Evolutionary conservation across 1,140 invertebrate genomes (phyloP).

Genomic region (Tetramorium simillimum): DNA sequence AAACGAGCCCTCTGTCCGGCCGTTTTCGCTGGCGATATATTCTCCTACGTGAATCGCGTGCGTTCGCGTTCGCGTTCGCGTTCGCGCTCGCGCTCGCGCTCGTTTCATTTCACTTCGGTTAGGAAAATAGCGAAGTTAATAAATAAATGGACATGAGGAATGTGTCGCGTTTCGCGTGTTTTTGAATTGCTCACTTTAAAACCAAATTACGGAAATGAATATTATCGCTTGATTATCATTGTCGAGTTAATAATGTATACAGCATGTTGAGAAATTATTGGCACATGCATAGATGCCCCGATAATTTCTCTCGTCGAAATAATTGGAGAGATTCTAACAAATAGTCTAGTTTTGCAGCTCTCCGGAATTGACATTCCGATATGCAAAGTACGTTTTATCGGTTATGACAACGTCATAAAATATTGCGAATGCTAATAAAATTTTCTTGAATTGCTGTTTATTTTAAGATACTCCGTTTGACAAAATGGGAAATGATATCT

Average conservation of each 20-base stretch:
- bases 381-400: background rate
- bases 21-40: slow-evolving; percentile 12
- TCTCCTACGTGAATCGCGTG: background rate
- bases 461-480: background rate
- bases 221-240: background rate
- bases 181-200: slow-evolving; percentile 2
- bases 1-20: slow-evolving; percentile 29
- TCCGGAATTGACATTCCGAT: background rate
- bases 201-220: background rate
- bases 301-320: background rate
- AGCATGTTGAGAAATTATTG: background rate
- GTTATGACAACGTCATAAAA: background rate
- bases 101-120: background rate
- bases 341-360: background rate
- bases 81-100: background rate
- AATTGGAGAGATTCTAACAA: slow-evolving; percentile 2
- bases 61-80: background rate
- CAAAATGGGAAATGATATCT: background rate
- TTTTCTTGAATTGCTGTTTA: background rate
- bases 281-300: background rate
- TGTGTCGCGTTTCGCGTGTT: background rate
- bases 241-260: slow-evolving; percentile 1
- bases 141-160: background rate
- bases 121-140: slow-evolving; percentile 19
- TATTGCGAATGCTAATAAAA: background rate